phyloP scores from a whole-genome alignment of 2,888 invertebrate species.

The Aricia artaxerxes region DNA sequence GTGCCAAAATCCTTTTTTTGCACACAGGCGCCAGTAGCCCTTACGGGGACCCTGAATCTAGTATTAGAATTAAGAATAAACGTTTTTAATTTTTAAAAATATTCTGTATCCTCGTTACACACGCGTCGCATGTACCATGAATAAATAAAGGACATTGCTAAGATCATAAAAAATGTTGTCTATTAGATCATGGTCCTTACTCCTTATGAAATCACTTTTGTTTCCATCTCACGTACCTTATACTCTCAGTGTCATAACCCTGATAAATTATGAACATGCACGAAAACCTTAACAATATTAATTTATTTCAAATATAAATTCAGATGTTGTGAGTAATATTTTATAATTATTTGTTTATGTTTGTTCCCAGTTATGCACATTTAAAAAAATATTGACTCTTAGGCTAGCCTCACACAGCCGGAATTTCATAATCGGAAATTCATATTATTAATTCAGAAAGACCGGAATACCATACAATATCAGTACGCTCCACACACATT shows the following conservation, averaged over 20 bases:
- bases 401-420: no score
- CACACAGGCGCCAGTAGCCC: no score
- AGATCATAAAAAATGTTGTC: not conserved
- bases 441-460: no score
- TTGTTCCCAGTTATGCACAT: no score
- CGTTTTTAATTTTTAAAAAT: no score
- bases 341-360: not conserved
- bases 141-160: constrained; percentile 2
- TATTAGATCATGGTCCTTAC: constrained; percentile 7
- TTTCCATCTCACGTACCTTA: constrained; percentile 20
- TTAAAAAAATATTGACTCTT: no score
- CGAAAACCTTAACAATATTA: not conserved
- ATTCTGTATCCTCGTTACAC: not conserved
- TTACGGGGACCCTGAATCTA: no score
- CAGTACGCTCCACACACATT: no score
- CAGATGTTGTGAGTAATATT: not conserved
- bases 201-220: constrained; percentile 9
- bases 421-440: no score
- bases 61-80: no score
- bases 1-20: no score
- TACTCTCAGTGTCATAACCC: not conserved
- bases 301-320: not conserved
- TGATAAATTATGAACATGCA: not conserved
- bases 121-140: not conserved
- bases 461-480: no score